phyloP scores from a whole-genome alignment of 2,797 vertebrate genomes.

The Gorsachius magnificus region DNA sequence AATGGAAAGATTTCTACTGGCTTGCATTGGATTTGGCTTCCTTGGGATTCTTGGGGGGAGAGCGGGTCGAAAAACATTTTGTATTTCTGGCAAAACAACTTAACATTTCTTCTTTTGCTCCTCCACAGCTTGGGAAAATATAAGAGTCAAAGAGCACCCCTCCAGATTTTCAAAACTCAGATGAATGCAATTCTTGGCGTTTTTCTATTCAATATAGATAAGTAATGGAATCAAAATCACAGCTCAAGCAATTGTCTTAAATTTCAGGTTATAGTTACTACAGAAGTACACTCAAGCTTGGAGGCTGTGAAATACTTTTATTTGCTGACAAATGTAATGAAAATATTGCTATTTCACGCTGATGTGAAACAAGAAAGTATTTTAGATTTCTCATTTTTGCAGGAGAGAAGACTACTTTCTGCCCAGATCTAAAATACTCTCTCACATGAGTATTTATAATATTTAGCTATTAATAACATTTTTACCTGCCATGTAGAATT shows the following conservation, averaged over 20 bases:
- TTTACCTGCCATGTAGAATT: neutral
- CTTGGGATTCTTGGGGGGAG: neutral
- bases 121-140: neutral
- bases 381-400: neutral
- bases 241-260: neutral
- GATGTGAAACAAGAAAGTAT: neutral
- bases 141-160: neutral
- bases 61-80: neutral
- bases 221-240: neutral
- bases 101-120: neutral
- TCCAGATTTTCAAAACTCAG: neutral
- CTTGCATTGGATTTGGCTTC: neutral
- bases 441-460: neutral
- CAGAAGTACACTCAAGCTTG: neutral
- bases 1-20: neutral
- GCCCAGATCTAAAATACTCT: neutral
- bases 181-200: neutral
- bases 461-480: neutral
- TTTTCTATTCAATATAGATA: neutral
- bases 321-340: neutral
- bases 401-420: neutral
- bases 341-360: neutral
- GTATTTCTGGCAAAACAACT: neutral
- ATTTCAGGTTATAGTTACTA: neutral
- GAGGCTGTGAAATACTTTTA: neutral